Conservation (phyloP, 2,888 invertebrate species). For the Stenichneumon culpator region DNA sequence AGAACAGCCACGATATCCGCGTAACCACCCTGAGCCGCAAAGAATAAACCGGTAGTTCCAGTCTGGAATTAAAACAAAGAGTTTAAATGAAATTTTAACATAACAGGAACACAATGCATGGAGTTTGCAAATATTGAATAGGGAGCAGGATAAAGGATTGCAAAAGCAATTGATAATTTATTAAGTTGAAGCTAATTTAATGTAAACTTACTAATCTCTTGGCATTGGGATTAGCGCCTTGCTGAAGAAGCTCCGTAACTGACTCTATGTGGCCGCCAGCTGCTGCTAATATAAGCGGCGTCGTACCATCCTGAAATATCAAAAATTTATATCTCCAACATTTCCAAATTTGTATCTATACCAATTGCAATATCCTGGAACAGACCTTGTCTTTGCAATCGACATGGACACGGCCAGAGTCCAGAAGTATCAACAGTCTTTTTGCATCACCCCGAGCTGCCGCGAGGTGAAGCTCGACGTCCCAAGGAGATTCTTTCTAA, state of each 20-base stretch:
- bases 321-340: neutral
- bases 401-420: constrained; percentile 97
- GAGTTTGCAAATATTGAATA: neutral
- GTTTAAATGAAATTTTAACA: neutral
- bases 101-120: neutral
- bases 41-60: constrained; percentile 96
- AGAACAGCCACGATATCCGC: constrained; percentile 93
- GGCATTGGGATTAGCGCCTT: constrained; percentile 96
- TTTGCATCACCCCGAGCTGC: constrained; percentile 94
- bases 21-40: constrained; percentile 97
- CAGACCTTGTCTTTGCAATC: constrained; percentile 97
- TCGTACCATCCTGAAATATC: constrained; percentile 94
- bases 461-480: constrained; percentile 96
- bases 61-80: constrained; percentile 87
- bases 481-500: constrained; percentile 97
- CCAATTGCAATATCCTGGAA: neutral
- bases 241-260: constrained; percentile 94
- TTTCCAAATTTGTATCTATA: neutral
- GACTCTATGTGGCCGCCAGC: constrained; percentile 96
- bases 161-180: neutral
- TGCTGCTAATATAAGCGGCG: constrained; percentile 95
- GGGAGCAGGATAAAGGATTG: neutral
- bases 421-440: constrained; percentile 92
- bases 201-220: constrained; percentile 89
- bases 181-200: neutral